These are phyloP conservation scores for Brachypterus glaber DNA, from an alignment of 2,888 invertebrate genomes.

Conservation along the genomic window DNA sequence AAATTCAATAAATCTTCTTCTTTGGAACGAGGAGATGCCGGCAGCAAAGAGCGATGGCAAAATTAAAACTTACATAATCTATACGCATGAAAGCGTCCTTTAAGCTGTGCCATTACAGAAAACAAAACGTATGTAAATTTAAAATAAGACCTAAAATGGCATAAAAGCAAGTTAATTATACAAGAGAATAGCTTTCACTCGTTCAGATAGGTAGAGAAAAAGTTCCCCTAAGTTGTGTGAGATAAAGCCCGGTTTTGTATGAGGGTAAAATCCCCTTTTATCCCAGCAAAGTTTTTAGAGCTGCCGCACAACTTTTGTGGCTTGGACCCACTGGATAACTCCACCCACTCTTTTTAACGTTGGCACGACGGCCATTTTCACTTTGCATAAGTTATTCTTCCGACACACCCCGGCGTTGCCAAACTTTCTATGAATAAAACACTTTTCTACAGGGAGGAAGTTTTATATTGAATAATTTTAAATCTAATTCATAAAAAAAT, in stretches of 20 bases:
- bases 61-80: constrained; percentile 34
- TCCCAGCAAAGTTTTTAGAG: constrained; percentile 40
- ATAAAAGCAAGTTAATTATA: constrained; percentile 40
- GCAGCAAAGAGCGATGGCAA: constrained; percentile 17
- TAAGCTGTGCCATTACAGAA: constrained; percentile 29
- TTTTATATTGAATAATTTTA: too few relatives aligned
- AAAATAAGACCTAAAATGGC: constrained; percentile 36
- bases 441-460: too few relatives aligned
- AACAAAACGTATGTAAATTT: constrained; percentile 31
- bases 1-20: constrained; percentile 33
- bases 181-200: constrained; percentile 36
- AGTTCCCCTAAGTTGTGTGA: constrained; percentile 29
- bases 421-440: constrained; percentile 22
- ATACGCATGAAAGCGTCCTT: constrained; percentile 35
- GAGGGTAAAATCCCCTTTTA: constrained; percentile 26
- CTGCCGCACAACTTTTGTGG: constrained; percentile 42
- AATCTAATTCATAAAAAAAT: too few relatives aligned
- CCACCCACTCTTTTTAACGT: constrained; percentile 41
- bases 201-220: constrained; percentile 31
- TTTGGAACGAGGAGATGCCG: constrained; percentile 17
- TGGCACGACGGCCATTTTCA: constrained; percentile 39
- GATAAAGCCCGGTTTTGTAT: constrained; percentile 34
- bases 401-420: constrained; percentile 18
- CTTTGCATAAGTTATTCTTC: constrained; percentile 41
- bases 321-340: constrained; percentile 37